These are phyloP conservation scores for Esox niger DNA, from an alignment of 2,113 vertebrate species.

Conservation along the genomic window DNA sequence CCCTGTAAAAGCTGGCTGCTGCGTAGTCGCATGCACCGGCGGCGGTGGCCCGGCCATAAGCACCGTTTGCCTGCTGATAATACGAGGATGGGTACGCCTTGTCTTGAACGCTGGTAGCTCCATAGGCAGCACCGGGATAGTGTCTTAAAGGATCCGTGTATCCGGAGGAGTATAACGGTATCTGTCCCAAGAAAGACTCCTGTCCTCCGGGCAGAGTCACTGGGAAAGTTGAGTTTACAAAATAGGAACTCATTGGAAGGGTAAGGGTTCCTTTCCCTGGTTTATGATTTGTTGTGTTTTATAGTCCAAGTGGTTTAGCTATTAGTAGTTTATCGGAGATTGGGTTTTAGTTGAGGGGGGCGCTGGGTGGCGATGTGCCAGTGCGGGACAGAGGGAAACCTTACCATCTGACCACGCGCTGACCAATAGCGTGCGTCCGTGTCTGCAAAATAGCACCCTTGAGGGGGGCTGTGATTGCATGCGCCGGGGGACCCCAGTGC, in stretches of 20 bases:
- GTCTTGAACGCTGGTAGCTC: conserved; percentile 76
- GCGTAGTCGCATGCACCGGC: conserved; percentile 86
- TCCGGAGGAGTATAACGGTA: conserved; percentile 93
- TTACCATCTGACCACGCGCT: conserved; percentile 93
- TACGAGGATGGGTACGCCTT: conserved; percentile 86
- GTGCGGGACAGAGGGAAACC: conserved; percentile 90
- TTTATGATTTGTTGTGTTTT: conserved; percentile 99
- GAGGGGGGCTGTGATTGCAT: conserved; percentile 74
- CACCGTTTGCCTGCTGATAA: conserved; percentile 86
- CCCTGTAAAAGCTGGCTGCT: conserved; percentile 85
- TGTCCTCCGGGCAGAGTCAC: conserved; percentile 91
- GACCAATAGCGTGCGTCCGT: conserved; percentile 90
- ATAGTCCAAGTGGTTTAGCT: conserved; percentile 96
- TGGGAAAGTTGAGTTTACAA: conserved; percentile 98
- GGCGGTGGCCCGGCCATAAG: conserved; percentile 73
- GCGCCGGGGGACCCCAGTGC: conserved; percentile 79
- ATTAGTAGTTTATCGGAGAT: conserved; percentile 99
- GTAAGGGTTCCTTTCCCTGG: conserved; percentile 80
- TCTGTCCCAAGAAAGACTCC: conserved; percentile 94
- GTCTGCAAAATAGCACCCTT: conserved; percentile 87
- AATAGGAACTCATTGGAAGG: conserved; percentile 98
- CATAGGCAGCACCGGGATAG: conserved; percentile 82
- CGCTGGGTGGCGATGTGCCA: conserved; percentile 87
- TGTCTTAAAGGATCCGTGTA: conserved; percentile 92
- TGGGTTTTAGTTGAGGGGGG: conserved; percentile 89